Conservation (phyloP, 2,888 invertebrate genomes). For the Dastarcus helophoroides region DNA sequence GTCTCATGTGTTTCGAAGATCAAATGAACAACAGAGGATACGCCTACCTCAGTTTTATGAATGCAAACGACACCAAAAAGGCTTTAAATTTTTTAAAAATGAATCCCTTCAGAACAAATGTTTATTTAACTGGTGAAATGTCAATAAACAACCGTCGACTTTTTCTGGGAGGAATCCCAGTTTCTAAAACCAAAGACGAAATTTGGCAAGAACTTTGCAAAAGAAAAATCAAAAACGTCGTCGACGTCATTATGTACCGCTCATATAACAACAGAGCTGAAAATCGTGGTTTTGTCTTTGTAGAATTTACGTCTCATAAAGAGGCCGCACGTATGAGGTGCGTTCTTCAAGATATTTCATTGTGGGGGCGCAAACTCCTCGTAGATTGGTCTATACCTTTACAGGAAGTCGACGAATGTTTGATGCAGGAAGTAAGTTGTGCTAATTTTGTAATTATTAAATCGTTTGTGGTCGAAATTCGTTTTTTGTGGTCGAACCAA, state of each 20-base stretch:
- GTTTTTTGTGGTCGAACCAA: too few species aligned
- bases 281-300: conserved; percentile 71
- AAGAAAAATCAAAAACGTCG: conserved; percentile 26
- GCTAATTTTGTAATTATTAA: conserved; percentile 3
- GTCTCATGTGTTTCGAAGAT: conserved; percentile 69
- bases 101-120: conserved; percentile 50
- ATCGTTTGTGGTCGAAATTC: too few species aligned
- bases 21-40: conserved; percentile 61
- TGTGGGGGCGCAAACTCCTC: conserved; percentile 55
- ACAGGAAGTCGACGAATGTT: conserved; percentile 54
- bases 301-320: conserved; percentile 66
- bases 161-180: conserved; percentile 24
- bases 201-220: conserved; percentile 49
- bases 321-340: conserved; percentile 59
- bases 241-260: conserved; percentile 53
- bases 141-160: conserved; percentile 24
- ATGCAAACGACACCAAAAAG: conserved; percentile 53
- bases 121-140: conserved; percentile 35
- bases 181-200: too few species aligned
- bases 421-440: conserved; percentile 47
- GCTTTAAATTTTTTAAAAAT: conserved; percentile 51
- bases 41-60: conserved; percentile 56
- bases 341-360: conserved; percentile 44
- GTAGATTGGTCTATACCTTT: conserved; percentile 82
- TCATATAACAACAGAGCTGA: conserved; percentile 43